These are phyloP conservation scores for Etia nguti DNA, from an alignment of 2,113 vertebrate species.

Conservation along the genomic window DNA sequence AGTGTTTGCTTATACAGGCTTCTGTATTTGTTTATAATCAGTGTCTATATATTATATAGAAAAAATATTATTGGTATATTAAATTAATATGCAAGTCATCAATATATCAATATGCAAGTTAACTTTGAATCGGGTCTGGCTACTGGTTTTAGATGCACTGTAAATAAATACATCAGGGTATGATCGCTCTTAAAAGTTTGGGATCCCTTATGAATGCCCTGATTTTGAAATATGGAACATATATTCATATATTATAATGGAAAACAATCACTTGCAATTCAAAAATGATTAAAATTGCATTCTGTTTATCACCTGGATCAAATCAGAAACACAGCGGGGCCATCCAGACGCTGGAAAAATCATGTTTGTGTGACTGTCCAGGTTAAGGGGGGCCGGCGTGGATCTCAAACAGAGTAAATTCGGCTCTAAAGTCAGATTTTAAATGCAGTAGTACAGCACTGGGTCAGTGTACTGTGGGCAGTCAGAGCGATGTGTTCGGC, in stretches of 20 bases:
- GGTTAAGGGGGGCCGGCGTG: neutral
- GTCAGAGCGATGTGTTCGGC: slow-evolving; percentile 20
- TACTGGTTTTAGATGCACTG: neutral
- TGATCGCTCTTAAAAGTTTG: neutral
- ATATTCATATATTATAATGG: neutral
- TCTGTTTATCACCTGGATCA: neutral
- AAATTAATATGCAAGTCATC: neutral
- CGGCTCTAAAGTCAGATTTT: slow-evolving; percentile 9
- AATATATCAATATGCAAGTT: neutral
- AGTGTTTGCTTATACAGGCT: neutral
- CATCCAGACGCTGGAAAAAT: neutral
- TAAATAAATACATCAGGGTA: neutral
- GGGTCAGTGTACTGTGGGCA: slow-evolving; percentile 36
- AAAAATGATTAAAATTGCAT: neutral
- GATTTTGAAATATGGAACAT: neutral
- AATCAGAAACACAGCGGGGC: neutral
- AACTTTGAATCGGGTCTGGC: neutral
- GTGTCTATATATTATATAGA: neutral
- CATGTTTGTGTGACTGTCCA: neutral
- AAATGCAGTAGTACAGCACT: slow-evolving; percentile 13
- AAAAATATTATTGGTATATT: neutral
- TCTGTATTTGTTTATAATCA: slow-evolving; percentile 23
- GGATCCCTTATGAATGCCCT: neutral
- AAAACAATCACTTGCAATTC: neutral
- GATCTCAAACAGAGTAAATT: neutral